Percentiles rank a stretch among this genome's conserved stretches.
Evolutionary conservation across 1,140 invertebrate species (phyloP).

Genomic region (Drosophila tsacasi): DNA sequence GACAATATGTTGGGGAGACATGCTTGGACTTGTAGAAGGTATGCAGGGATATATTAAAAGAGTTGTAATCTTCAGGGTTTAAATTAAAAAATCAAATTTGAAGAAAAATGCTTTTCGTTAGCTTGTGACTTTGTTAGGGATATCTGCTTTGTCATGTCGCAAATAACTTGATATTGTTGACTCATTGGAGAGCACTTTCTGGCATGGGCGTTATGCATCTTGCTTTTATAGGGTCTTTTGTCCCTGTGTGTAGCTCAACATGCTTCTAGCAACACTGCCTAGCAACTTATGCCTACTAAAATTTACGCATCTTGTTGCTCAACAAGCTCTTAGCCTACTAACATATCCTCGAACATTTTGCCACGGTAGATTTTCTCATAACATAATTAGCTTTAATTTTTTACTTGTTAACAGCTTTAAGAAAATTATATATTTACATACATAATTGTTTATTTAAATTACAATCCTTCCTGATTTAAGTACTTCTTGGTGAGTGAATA

Average conservation of each 20-base stretch:
- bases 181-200: conserved; percentile 4
- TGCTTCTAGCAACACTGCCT: background rate
- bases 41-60: background rate
- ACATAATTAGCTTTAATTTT: background rate
- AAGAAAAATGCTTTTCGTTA: background rate
- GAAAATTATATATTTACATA: background rate
- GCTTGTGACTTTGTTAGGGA: background rate
- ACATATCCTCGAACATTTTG: background rate
- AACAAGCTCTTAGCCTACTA: background rate
- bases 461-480: background rate
- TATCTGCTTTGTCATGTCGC: background rate
- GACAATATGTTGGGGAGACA: background rate
- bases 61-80: background rate
- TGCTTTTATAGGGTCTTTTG: no score
- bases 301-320: background rate
- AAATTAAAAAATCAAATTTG: background rate
- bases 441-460: background rate
- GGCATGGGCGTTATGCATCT: background rate
- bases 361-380: background rate
- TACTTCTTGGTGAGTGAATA: background rate
- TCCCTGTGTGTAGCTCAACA: background rate
- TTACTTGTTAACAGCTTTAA: no score
- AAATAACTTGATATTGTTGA: background rate
- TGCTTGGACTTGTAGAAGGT: no score
- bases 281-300: background rate